Conservation (phyloP, 2,797 vertebrate species). For the Protonibea diacanthus region DNA sequence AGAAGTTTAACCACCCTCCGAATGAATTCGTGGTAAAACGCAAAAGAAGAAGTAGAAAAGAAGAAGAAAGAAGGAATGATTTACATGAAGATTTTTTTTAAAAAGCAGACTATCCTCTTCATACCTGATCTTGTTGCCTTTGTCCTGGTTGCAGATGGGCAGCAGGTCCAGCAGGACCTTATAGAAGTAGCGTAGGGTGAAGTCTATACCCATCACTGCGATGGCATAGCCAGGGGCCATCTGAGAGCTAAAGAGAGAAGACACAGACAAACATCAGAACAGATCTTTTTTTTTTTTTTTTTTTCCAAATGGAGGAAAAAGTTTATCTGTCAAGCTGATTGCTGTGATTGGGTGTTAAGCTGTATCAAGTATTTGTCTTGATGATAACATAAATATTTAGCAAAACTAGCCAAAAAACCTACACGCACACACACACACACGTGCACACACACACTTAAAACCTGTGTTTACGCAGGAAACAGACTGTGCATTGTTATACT, state of each 20-base stretch:
- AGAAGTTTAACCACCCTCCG: background rate
- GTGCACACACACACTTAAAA: constrained; percentile 15
- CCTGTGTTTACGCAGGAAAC: constrained; percentile 38
- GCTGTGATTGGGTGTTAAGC: background rate
- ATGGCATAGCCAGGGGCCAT: constrained; percentile 93
- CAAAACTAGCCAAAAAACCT: background rate
- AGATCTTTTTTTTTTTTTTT: background rate
- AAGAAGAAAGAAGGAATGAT: background rate
- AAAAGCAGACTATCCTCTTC: background rate
- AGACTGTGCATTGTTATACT: constrained; percentile 46
- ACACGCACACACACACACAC: constrained; percentile 1
- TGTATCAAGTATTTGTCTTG: background rate
- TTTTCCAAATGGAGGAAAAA: background rate
- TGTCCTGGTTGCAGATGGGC: constrained; percentile 98
- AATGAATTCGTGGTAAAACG: background rate
- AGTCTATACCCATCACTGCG: constrained; percentile 98
- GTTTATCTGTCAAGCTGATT: background rate
- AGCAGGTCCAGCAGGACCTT: constrained; percentile 96
- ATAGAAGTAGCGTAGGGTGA: constrained; percentile 98
- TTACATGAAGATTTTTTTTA: constrained; percentile 12
- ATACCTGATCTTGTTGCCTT: constrained; percentile 97
- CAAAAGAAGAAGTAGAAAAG: background rate
- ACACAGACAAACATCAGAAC: background rate
- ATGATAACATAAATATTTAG: constrained; percentile 16
- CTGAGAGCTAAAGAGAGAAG: constrained; percentile 84